Conservation (phyloP, 2,113 vertebrate genomes). For the Cyanistes caeruleus region DNA sequence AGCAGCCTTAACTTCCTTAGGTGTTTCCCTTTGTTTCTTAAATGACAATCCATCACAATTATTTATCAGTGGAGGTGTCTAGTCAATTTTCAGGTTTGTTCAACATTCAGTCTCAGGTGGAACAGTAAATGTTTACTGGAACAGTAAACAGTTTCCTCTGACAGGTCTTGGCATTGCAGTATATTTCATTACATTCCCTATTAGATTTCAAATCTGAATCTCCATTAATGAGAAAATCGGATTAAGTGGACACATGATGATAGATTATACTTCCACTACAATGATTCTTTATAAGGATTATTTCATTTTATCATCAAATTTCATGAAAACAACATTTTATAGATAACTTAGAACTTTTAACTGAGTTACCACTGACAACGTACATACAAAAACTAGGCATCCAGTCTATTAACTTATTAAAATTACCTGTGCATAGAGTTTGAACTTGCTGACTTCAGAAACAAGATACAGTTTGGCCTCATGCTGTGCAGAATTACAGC, state of each 20-base stretch:
- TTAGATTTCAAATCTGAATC: not conserved
- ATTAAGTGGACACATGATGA: not conserved
- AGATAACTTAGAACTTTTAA: not conserved
- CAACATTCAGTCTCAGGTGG: not conserved
- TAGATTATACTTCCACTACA: not conserved
- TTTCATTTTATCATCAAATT: not conserved
- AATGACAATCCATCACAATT: not conserved
- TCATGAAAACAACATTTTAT: not conserved
- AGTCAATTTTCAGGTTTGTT: not conserved
- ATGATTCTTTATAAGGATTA: not conserved
- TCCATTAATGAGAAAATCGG: not conserved
- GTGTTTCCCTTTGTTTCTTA: too few relatives aligned
- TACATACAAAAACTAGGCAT: not conserved
- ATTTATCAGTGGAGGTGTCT: not conserved
- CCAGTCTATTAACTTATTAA: not conserved
- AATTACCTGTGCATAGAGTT: slow-evolving; percentile 53
- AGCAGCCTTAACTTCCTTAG: too few relatives aligned
- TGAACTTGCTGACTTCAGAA: slow-evolving; percentile 38
- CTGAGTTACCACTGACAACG: not conserved
- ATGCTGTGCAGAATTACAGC: not conserved
- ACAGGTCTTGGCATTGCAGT: not conserved
- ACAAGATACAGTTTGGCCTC: slow-evolving; percentile 55
- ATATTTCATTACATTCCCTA: not conserved
- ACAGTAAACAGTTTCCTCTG: not conserved
- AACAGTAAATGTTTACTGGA: not conserved